Evolutionary conservation across 2,888 invertebrate genomes (phyloP), one percentile per base, ranked within the genome.

Genomic region (Erynnis tages): DNA sequence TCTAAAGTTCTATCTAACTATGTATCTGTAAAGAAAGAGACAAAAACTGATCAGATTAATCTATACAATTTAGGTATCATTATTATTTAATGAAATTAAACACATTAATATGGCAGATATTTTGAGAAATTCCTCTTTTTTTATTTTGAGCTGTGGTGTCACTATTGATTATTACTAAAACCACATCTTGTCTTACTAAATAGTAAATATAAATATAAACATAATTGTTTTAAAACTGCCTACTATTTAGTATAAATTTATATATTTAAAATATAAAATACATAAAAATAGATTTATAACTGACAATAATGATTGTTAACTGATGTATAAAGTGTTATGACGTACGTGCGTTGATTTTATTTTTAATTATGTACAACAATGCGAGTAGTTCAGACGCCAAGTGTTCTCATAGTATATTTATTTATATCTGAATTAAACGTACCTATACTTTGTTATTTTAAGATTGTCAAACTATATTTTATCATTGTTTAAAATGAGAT

Each of bases 221-320:
- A 73, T 73, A 75, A 82, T 85, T 88, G 76, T 85, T 78, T 89
- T 85, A 82, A 86, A 83, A 87, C 87, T 88, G 88, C 88, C 88
- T 88, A 85, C 77, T 76, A 82, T 79, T 89, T 88, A 87, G 76
- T 66, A 88, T 85, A 88, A 89, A 89, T 89, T 89, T 89, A 88
- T 89, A 88, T 87, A 88, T 81, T 79, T 84, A 86, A n/a, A 85
- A 86, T 82, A 83, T 83, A 76, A 82, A 82, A 73, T 69, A 81
- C 84, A 85, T 83, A 85, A 83, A 82, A 86, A 85, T 88, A 88
- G 87, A 76, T 87, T 81, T 89, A 88, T 89, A 88, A 87, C 87
- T 83, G 89, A 89, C 89, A 89, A 89, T 89, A 89, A 89, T 89
- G 89, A 87, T 89, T 88, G 89, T 89, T 89, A 89, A 83, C 84